Evolutionary conservation across 2,888 invertebrate genomes (phyloP).

Genomic region (Dusona sp.): DNA sequence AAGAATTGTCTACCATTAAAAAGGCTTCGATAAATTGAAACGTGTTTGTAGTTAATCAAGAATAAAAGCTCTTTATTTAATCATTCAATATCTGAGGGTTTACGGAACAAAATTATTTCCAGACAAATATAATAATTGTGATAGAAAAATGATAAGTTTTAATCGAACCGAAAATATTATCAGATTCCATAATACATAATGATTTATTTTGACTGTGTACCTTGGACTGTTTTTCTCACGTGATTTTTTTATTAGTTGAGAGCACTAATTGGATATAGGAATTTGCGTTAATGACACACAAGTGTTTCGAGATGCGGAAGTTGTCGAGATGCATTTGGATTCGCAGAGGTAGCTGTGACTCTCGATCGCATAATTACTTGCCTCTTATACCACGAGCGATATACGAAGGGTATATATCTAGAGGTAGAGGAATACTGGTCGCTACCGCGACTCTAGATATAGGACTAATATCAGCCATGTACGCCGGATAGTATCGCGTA

Average conservation of each 20-base stretch:
- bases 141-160: background rate
- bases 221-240: background rate
- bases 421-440: background rate
- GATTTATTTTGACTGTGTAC: background rate
- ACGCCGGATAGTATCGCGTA: slow-evolving; percentile 32
- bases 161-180: background rate
- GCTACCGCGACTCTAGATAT: too few species aligned
- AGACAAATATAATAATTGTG: background rate
- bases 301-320: slow-evolving; percentile 27
- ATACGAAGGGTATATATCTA: background rate
- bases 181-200: background rate
- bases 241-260: background rate
- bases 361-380: slow-evolving; percentile 49
- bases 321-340: slow-evolving; percentile 38
- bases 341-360: background rate
- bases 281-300: slow-evolving; percentile 41
- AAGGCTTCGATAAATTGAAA: background rate
- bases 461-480: slow-evolving; percentile 9
- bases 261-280: slow-evolving; percentile 38
- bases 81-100: too few species aligned
- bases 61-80: background rate
- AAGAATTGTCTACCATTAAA: background rate
- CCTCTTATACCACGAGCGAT: background rate
- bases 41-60: background rate
- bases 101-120: background rate